phyloP scores from a whole-genome alignment of 2,888 invertebrate species.

The Volucella inflata region DNA sequence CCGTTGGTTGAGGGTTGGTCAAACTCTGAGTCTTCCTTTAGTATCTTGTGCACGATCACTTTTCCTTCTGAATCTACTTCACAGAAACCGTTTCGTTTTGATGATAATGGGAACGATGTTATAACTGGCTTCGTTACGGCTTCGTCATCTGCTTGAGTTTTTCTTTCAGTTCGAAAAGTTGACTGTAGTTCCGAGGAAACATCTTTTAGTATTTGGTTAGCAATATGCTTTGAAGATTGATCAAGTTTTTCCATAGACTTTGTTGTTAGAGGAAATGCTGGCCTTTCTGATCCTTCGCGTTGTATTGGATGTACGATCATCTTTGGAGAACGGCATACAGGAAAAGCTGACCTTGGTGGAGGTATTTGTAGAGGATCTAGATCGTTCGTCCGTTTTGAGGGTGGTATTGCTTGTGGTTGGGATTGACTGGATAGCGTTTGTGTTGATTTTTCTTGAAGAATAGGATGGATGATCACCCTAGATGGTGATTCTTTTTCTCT shows the following conservation, averaged over 20 bases:
- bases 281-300: constrained; percentile 1
- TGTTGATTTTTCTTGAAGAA: constrained; percentile 15
- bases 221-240: constrained; percentile 49
- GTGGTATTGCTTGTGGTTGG: background rate
- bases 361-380: constrained; percentile 7
- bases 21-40: background rate
- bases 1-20: background rate
- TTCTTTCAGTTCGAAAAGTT: constrained; percentile 7
- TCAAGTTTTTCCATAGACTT: constrained; percentile 44
- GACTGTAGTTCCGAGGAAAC: constrained; percentile 54
- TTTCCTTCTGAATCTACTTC: constrained; percentile 24
- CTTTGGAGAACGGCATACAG: constrained; percentile 42
- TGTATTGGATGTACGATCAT: constrained; percentile 49
- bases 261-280: constrained; percentile 53
- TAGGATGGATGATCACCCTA: constrained; percentile 39
- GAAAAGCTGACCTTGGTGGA: constrained; percentile 35
- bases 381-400: background rate
- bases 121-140: background rate
- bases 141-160: background rate
- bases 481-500: background rate
- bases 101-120: constrained; percentile 44
- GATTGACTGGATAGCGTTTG: constrained; percentile 5
- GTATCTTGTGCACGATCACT: constrained; percentile 16
- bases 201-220: constrained; percentile 44
- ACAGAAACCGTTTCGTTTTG: constrained; percentile 27